Evolutionary conservation across 2,113 vertebrate genomes (phyloP).

Genomic region (Ictalurus furcatus): DNA sequence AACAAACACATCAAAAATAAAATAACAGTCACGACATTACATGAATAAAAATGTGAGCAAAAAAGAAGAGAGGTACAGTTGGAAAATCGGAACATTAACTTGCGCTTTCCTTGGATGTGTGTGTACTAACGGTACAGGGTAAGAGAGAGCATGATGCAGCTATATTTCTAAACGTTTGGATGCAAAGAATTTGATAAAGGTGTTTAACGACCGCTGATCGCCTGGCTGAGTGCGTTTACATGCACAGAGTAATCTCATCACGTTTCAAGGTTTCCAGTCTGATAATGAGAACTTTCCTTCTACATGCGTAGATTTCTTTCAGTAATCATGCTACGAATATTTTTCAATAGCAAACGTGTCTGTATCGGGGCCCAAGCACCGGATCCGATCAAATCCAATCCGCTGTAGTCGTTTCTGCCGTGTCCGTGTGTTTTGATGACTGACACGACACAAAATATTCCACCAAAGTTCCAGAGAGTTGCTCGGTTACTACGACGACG

Average conservation of each 20-base stretch:
- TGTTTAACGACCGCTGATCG: not conserved
- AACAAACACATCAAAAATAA: slow-evolving; percentile 41
- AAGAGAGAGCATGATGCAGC: slow-evolving; percentile 5
- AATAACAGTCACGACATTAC: slow-evolving; percentile 7
- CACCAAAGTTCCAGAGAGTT: not conserved
- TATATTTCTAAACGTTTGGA: not conserved
- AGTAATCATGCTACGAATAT: not conserved
- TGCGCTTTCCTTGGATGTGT: not conserved
- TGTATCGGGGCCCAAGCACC: not conserved
- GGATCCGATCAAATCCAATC: not conserved
- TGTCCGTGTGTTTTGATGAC: not conserved
- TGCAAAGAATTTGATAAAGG: not conserved
- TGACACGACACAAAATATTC: not conserved
- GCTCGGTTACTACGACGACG: too few relatives aligned
- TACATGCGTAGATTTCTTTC: not conserved
- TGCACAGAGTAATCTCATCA: not conserved
- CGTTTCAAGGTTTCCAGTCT: not conserved
- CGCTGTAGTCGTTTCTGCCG: not conserved
- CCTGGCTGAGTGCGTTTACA: not conserved
- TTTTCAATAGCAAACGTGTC: not conserved
- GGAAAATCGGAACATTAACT: slow-evolving; percentile 1
- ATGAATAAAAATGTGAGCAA: slow-evolving; percentile 26
- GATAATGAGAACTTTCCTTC: not conserved
- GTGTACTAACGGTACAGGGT: not conserved
- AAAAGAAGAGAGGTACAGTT: slow-evolving; percentile 39